phyloP scores from a whole-genome alignment of 2,888 invertebrate genomes.

The Suillia variegata region DNA sequence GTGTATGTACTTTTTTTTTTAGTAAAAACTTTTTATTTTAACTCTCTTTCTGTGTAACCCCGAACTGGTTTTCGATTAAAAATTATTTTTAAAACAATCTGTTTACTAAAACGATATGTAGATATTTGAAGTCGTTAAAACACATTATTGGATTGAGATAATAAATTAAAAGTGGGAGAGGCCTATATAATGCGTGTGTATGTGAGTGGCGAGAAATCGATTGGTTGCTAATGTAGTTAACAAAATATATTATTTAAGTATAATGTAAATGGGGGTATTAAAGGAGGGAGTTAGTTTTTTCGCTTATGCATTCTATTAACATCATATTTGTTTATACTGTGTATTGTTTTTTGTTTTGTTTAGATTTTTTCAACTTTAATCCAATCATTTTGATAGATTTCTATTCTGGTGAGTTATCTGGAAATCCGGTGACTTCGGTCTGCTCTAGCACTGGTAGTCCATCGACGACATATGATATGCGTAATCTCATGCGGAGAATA shows the following conservation, averaged over 20 bases:
- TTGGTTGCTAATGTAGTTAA: constrained; percentile 28
- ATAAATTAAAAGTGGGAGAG: too few relatives aligned
- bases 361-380: constrained; percentile 14
- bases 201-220: not conserved
- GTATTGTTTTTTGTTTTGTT: constrained; percentile 23
- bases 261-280: constrained; percentile 19
- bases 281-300: constrained; percentile 13
- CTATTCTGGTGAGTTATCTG: constrained; percentile 57
- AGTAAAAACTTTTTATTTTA: too few relatives aligned
- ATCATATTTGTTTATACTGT: constrained; percentile 26
- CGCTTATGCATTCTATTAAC: constrained; percentile 25
- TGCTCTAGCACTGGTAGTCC: constrained; percentile 85
- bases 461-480: constrained; percentile 84
- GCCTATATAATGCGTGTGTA: too few relatives aligned
- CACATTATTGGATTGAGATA: too few relatives aligned
- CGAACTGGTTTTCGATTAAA: too few relatives aligned
- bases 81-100: too few relatives aligned
- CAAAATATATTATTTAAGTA: constrained; percentile 30
- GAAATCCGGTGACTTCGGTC: constrained; percentile 89
- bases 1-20: too few relatives aligned
- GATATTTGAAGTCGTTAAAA: too few relatives aligned
- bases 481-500: constrained; percentile 85
- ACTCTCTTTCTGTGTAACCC: too few relatives aligned
- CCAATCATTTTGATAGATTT: constrained; percentile 30
- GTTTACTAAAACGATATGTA: too few relatives aligned